These are phyloP conservation scores for Volucella bombylans DNA, from an alignment of 2,888 invertebrate genomes.

Conservation along the genomic window DNA sequence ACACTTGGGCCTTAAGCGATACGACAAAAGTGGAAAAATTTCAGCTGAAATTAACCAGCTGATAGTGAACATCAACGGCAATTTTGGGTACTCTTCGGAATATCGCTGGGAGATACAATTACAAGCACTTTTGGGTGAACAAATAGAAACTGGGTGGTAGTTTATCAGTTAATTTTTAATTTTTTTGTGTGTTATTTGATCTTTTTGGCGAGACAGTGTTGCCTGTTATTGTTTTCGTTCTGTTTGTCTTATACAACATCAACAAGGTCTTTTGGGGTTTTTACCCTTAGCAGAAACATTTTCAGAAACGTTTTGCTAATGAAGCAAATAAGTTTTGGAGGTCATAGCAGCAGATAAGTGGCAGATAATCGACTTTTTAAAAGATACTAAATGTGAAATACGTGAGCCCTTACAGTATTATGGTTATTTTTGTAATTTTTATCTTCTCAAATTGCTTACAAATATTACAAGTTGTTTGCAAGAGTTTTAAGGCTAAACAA, in stretches of 20 bases:
- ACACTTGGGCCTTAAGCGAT: slow-evolving; percentile 10
- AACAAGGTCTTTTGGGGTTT: slow-evolving; percentile 30
- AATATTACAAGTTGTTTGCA: too few relatives aligned
- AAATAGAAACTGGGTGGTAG: neutral
- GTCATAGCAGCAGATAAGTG: slow-evolving; percentile 28
- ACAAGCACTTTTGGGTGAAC: neutral
- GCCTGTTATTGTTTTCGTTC: neutral
- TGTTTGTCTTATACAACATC: neutral
- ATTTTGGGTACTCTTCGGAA: neutral
- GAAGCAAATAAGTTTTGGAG: slow-evolving; percentile 3
- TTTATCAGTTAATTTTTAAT: slow-evolving; percentile 10
- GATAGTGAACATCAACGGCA: slow-evolving; percentile 36
- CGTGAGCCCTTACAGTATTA: neutral
- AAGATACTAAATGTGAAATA: neutral
- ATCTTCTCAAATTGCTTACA: too few relatives aligned
- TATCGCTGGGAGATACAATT: slow-evolving; percentile 9
- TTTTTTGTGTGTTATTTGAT: neutral
- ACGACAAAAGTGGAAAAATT: slow-evolving; percentile 26
- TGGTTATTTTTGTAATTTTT: too few relatives aligned
- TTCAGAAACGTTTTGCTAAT: neutral
- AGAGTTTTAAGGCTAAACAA: too few relatives aligned
- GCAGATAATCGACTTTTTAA: slow-evolving; percentile 14
- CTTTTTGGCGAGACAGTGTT: neutral
- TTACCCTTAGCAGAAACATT: neutral
- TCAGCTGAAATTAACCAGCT: slow-evolving; percentile 25